A percentile compares a stretch with the other conserved stretches of the same genome.
These are phyloP conservation scores for Hylia prasina DNA, from an alignment of 2,113 vertebrate species.

Conservation along the genomic window DNA sequence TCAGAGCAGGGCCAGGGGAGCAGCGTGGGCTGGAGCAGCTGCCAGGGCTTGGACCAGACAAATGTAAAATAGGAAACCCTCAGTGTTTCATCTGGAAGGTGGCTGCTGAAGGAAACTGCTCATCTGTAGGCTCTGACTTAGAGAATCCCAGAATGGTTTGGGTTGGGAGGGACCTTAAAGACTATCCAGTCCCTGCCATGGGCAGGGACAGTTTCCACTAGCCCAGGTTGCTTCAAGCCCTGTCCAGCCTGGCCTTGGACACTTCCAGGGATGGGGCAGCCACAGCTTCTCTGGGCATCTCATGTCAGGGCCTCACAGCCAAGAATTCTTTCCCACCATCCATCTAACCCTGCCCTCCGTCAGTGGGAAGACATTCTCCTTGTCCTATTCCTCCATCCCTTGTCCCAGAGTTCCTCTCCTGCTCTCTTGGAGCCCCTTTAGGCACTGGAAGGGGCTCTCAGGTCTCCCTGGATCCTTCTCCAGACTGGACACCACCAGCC, in stretches of 20 bases:
- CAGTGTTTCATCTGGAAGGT: neutral
- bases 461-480: neutral
- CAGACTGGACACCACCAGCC: neutral
- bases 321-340: neutral
- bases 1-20: neutral
- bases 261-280: neutral
- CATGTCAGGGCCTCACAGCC: neutral
- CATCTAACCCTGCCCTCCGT: neutral
- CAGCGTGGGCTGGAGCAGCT: neutral
- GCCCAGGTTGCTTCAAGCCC: rapidly evolving
- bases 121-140: neutral
- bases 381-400: neutral
- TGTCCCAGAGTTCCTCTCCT: neutral
- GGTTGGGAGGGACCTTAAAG: neutral
- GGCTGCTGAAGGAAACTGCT: neutral
- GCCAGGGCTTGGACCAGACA: neutral
- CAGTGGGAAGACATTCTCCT: neutral
- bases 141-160: neutral
- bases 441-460: neutral
- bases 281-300: neutral
- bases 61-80: neutral
- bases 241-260: rapidly evolving
- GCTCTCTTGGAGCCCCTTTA: neutral
- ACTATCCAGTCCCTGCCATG: neutral
- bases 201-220: neutral